Conservation (phyloP, 2,888 invertebrate species). For the Suillia variegata region DNA sequence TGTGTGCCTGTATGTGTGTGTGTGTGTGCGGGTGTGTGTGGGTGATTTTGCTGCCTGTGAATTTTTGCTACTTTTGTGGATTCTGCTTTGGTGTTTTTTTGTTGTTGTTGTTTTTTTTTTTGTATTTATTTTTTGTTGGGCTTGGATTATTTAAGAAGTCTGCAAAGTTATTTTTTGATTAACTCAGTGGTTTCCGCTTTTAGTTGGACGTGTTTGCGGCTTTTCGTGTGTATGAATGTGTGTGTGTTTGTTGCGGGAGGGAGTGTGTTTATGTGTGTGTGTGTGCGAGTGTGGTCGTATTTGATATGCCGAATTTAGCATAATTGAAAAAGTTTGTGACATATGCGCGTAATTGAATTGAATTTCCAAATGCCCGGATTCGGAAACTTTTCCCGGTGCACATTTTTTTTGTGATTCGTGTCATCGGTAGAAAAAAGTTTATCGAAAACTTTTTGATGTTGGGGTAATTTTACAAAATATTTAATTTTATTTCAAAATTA, state of each 20-base stretch:
- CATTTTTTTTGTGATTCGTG: too few relatives aligned
- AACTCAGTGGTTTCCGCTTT: not conserved
- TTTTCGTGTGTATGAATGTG: too few relatives aligned
- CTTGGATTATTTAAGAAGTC: not conserved
- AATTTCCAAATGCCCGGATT: conserved; percentile 6
- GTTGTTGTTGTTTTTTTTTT: too few relatives aligned
- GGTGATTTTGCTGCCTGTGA: conserved; percentile 18
- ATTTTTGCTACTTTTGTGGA: conserved; percentile 26
- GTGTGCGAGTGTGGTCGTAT: not conserved
- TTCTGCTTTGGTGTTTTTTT: not conserved
- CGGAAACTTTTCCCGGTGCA: not conserved
- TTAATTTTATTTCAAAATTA: too few relatives aligned
- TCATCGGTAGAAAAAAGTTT: too few relatives aligned
- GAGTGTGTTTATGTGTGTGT: too few relatives aligned
- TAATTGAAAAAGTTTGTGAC: conserved; percentile 39
- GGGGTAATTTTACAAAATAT: too few relatives aligned
- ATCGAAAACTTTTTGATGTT: too few relatives aligned
- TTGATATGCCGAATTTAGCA: conserved; percentile 27
- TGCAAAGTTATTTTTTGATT: conserved; percentile 3
- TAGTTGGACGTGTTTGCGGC: not conserved
- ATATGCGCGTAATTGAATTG: too few relatives aligned
- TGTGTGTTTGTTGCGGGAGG: not conserved
- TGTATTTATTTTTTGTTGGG: too few relatives aligned
- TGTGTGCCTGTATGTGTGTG: conserved; percentile 12
- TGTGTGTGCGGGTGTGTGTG: not conserved